A percentile compares a stretch with the other conserved stretches of the same genome.
Conservation (phyloP, 2,888 invertebrate genomes). For the Nasonovia ribisnigri region DNA sequence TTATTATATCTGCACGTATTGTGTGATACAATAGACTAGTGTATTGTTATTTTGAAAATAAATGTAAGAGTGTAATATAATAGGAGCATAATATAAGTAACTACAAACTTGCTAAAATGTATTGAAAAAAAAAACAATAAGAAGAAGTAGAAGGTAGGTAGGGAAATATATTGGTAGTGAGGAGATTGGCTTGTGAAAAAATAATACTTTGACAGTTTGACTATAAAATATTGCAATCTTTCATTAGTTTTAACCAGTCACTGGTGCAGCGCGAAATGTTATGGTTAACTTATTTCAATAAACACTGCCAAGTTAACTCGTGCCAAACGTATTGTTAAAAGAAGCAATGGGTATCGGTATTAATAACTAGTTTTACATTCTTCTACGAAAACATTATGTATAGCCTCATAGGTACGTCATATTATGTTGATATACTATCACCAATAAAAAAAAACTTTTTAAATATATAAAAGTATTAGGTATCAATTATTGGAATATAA, state of each 20-base stretch:
- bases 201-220: not conserved
- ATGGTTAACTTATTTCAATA: slow-evolving; percentile 41
- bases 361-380: slow-evolving; percentile 9
- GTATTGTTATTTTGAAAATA: slow-evolving; percentile 20
- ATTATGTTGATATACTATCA: not conserved
- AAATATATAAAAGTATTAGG: not conserved
- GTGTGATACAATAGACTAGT: slow-evolving; percentile 19
- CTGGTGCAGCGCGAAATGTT: not conserved
- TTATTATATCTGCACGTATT: not conserved
- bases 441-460: not conserved
- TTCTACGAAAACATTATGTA: not conserved
- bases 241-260: not conserved
- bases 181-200: not conserved
- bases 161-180: not conserved
- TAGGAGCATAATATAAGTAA: not conserved
- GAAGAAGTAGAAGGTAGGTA: not conserved
- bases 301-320: slow-evolving; percentile 8
- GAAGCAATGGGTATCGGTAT: not conserved
- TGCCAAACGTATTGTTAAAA: slow-evolving; percentile 36
- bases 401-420: not conserved
- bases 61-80: slow-evolving; percentile 23
- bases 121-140: slow-evolving; percentile 13
- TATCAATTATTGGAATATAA: not conserved
- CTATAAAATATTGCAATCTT: not conserved
- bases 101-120: not conserved